phyloP scores from a whole-genome alignment of 2,797 vertebrate genomes.

The Falco naumanni region DNA sequence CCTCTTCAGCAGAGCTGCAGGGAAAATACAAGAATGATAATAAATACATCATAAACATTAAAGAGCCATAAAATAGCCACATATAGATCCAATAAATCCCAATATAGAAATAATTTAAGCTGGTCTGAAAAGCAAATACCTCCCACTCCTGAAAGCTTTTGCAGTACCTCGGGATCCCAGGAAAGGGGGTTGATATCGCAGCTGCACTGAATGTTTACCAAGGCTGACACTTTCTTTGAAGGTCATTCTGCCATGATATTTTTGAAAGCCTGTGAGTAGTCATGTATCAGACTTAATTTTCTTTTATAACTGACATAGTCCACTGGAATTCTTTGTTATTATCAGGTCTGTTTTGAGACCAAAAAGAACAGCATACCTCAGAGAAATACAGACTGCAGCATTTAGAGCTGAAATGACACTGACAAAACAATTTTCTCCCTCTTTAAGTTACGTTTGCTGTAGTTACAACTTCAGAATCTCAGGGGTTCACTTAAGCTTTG shows the following conservation, averaged over 20 bases:
- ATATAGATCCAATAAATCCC: slow-evolving; percentile 51
- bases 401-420: slow-evolving; percentile 53
- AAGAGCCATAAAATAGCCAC: slow-evolving; percentile 49
- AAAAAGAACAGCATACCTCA: not conserved
- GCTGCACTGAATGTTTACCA: not conserved
- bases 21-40: slow-evolving; percentile 50
- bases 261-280: slow-evolving; percentile 35
- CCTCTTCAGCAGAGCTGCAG: not conserved
- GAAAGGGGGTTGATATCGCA: not conserved
- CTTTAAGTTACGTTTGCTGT: slow-evolving; percentile 58
- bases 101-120: slow-evolving; percentile 59
- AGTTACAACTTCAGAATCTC: slow-evolving; percentile 59
- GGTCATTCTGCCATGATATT: slow-evolving; percentile 47
- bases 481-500: slow-evolving; percentile 54
- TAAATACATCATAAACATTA: slow-evolving; percentile 66
- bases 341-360: slow-evolving; percentile 31
- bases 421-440: slow-evolving; percentile 54
- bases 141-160: slow-evolving; percentile 2
- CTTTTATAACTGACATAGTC: slow-evolving; percentile 47
- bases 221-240: slow-evolving; percentile 47
- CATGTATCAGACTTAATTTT: slow-evolving; percentile 27
- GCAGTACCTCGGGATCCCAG: not conserved
- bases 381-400: slow-evolving; percentile 35
- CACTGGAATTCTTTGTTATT: slow-evolving; percentile 51
- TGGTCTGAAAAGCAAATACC: slow-evolving; percentile 18